Evolutionary conservation across 2,113 vertebrate genomes (phyloP).

Genomic region (Acrocephalus kingi): DNA sequence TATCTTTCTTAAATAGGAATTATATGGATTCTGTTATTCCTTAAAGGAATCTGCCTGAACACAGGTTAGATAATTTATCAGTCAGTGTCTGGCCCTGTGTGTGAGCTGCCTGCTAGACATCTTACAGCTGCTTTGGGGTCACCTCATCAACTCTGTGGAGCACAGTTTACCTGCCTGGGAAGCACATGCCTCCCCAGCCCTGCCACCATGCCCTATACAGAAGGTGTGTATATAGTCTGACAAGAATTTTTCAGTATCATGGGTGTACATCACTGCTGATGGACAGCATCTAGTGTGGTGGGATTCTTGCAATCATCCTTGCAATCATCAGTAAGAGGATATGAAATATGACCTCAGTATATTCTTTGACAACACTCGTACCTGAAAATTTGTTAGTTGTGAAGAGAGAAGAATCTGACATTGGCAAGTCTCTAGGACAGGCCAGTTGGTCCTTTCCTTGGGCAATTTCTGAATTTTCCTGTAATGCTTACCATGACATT

Average conservation of each 20-base stretch:
- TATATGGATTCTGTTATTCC: background rate
- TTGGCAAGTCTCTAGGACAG: background rate
- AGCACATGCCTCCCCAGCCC: background rate
- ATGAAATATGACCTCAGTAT: background rate
- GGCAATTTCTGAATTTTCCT: background rate
- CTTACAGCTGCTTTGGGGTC: background rate
- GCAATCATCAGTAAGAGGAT: background rate
- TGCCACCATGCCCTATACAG: background rate
- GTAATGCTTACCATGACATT: background rate
- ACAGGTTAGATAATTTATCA: background rate
- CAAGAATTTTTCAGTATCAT: background rate
- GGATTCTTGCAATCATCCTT: background rate
- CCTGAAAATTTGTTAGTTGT: background rate
- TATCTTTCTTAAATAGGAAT: background rate
- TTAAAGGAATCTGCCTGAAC: background rate
- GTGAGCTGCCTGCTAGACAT: background rate
- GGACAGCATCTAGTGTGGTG: rapidly evolving
- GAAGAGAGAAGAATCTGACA: background rate
- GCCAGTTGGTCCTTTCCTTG: background rate
- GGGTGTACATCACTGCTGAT: background rate
- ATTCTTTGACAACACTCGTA: background rate
- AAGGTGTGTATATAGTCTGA: rapidly evolving
- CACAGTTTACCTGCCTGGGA: background rate
- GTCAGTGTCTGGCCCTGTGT: background rate
- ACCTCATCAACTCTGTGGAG: background rate